These are phyloP conservation scores for Ammodytes dubius DNA, from an alignment of 2,113 vertebrate species.

Conservation along the genomic window DNA sequence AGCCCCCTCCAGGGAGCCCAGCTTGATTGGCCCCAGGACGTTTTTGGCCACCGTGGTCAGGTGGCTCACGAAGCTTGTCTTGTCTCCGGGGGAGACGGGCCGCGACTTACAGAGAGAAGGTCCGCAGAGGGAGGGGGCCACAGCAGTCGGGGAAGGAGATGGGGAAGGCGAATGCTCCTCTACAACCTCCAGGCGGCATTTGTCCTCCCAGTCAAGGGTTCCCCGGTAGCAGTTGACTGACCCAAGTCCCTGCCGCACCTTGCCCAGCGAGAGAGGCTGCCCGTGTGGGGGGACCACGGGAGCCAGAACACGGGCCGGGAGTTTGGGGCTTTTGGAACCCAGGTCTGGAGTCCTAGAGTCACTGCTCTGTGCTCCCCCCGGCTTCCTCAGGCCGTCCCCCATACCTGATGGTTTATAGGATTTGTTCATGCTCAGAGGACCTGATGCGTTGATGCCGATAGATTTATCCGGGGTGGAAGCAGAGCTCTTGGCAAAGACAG, in stretches of 20 bases:
- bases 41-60: constrained; percentile 83
- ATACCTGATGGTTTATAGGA: constrained; percentile 70
- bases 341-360: constrained; percentile 79
- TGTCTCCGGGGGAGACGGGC: constrained; percentile 83
- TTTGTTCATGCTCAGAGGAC: constrained; percentile 64
- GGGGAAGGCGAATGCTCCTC: constrained; percentile 89
- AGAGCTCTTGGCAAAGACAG: constrained; percentile 60
- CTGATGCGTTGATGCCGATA: constrained; percentile 17
- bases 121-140: constrained; percentile 81
- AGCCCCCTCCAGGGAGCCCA: constrained; percentile 76
- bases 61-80: constrained; percentile 81
- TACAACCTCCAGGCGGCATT: constrained; percentile 90
- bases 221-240: constrained; percentile 85
- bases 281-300: constrained; percentile 77
- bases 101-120: constrained; percentile 84
- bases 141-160: constrained; percentile 82
- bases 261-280: constrained; percentile 78
- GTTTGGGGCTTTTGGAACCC: constrained; percentile 78
- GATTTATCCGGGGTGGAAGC: constrained; percentile 60
- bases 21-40: constrained; percentile 82
- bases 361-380: constrained; percentile 48
- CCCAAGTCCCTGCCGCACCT: constrained; percentile 80
- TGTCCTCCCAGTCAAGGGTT: constrained; percentile 87
- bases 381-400: constrained; percentile 76
- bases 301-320: constrained; percentile 70